Conservation (phyloP, 2,797 vertebrate species). For the Emydoidea blandingii region DNA sequence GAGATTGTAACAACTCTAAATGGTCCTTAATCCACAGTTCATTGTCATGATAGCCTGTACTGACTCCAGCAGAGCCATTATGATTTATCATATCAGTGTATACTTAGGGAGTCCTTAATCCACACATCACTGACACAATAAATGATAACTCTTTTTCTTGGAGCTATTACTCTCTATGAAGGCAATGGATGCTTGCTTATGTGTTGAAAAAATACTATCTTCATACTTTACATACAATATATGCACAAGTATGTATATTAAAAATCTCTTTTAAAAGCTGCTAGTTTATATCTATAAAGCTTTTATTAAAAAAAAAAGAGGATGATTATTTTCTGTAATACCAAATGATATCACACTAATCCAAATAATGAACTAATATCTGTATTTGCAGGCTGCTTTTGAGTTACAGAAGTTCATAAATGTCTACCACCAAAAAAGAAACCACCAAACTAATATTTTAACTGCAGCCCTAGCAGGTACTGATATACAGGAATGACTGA, state of each 20-base stretch:
- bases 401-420: slow-evolving; percentile 13
- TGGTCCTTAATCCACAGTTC: slow-evolving; percentile 27
- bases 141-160: neutral
- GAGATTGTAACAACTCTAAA: slow-evolving; percentile 13
- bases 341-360: neutral
- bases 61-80: slow-evolving; percentile 1
- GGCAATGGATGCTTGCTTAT: neutral
- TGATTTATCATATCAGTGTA: neutral
- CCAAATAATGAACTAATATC: neutral
- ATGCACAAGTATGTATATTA: neutral
- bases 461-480: neutral
- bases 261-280: slow-evolving; percentile 13
- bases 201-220: neutral
- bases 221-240: neutral
- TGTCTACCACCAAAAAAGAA: neutral
- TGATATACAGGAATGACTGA: slow-evolving; percentile 36
- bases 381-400: neutral
- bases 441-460: slow-evolving; percentile 9
- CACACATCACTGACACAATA: slow-evolving; percentile 23
- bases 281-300: neutral
- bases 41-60: neutral
- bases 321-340: slow-evolving; percentile 11
- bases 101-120: slow-evolving; percentile 38
- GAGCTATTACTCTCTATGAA: neutral
- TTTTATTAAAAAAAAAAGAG: neutral